These are phyloP conservation scores for Caenorhabditis latens DNA, from an alignment of 1,140 invertebrate genomes.

Conservation along the genomic window DNA sequence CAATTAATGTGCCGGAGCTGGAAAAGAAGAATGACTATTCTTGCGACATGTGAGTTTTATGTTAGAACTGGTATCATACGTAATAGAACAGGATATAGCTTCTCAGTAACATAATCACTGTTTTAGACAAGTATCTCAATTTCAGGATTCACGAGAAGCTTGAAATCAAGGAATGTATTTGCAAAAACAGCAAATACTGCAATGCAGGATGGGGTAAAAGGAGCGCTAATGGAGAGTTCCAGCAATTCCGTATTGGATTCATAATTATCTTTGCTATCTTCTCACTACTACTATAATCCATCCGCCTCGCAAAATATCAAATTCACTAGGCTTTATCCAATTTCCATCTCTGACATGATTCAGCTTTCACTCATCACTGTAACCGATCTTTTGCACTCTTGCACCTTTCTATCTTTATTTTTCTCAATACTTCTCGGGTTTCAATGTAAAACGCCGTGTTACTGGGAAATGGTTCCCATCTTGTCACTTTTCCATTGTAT, in stretches of 20 bases:
- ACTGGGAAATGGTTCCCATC: no score
- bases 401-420: background rate
- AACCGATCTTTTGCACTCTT: background rate
- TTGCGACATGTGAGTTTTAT: conserved; percentile 5
- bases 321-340: background rate
- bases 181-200: conserved; percentile 70
- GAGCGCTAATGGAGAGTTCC: conserved; percentile 1
- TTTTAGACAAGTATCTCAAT: background rate
- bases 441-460: conserved; percentile 24
- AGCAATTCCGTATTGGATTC: background rate
- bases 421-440: conserved; percentile 26
- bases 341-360: background rate
- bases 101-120: no score
- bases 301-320: background rate
- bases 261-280: background rate
- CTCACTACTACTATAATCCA: background rate
- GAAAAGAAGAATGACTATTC: conserved; percentile 36
- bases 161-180: conserved; percentile 75
- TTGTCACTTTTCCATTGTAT: conserved; percentile 10
- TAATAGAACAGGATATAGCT: no score
- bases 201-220: conserved; percentile 60
- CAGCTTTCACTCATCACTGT: conserved; percentile 6
- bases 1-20: conserved; percentile 65
- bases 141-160: conserved; percentile 70
- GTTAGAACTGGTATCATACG: no score